phyloP scores from a whole-genome alignment of 2,113 vertebrate genomes.

The Rutilus rutilus region DNA sequence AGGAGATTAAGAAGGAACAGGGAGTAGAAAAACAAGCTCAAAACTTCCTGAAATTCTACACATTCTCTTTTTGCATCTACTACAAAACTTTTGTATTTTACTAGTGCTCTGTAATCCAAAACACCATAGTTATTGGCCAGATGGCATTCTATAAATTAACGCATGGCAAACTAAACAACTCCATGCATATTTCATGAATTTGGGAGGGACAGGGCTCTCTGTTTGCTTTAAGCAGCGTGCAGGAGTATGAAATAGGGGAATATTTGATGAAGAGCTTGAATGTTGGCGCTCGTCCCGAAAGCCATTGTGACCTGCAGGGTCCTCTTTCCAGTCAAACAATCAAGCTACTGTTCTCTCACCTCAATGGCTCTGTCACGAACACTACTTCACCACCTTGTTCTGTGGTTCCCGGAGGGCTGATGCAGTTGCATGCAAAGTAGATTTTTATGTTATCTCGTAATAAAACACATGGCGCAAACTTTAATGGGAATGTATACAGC shows the following conservation, averaged over 20 bases:
- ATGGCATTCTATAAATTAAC: not conserved
- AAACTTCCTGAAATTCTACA: conserved; percentile 6
- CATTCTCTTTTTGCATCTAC: not conserved
- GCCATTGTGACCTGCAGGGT: conserved; percentile 30
- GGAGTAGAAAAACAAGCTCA: conserved; percentile 37
- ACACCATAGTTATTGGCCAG: not conserved
- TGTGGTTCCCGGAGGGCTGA: conserved; percentile 13
- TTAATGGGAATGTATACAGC: not conserved
- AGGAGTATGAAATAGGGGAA: conserved; percentile 19
- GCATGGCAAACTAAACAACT: not conserved
- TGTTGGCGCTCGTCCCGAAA: conserved; percentile 26
- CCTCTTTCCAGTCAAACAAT: conserved; percentile 44
- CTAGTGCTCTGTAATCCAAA: not conserved
- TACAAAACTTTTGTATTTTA: not conserved
- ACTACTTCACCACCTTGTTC: conserved; percentile 29
- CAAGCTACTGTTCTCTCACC: conserved; percentile 41
- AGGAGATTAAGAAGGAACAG: not conserved
- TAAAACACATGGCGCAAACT: not conserved
- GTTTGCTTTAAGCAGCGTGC: conserved; percentile 4
- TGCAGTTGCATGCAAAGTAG: conserved; percentile 8
- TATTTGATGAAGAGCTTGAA: conserved; percentile 44
- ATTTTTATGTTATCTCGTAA: not conserved
- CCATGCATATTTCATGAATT: conserved; percentile 42
- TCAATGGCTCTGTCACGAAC: conserved; percentile 23
- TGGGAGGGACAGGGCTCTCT: not conserved